Percentiles rank a stretch among this genome's conserved stretches.
Evolutionary conservation across 2,113 vertebrate species (phyloP).

Genomic region (Aramus guarauna): DNA sequence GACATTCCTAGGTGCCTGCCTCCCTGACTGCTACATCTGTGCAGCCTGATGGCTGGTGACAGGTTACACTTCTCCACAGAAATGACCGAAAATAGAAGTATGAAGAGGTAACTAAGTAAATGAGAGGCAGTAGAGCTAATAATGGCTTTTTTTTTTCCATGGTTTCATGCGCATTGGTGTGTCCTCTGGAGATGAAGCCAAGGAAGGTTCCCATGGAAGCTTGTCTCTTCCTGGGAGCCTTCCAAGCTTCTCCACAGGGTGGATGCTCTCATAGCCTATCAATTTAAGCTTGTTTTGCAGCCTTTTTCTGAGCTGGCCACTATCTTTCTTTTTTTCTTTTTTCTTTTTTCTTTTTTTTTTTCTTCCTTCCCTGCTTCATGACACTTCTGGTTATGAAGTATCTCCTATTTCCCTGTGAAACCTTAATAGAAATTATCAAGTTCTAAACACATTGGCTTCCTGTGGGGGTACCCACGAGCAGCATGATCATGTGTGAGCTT

Average conservation of each 20-base stretch:
- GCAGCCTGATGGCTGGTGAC: neutral
- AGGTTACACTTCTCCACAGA: neutral
- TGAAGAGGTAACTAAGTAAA: neutral
- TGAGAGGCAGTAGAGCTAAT: neutral
- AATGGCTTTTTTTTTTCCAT: neutral
- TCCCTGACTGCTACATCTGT: accelerated
- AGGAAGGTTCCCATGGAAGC: neutral
- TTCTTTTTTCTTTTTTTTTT: neutral
- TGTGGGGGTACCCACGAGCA: neutral
- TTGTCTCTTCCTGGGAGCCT: neutral
- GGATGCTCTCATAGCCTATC: neutral
- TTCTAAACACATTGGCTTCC: neutral
- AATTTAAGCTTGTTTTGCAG: neutral
- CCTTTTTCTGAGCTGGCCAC: neutral
- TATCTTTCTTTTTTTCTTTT: accelerated
- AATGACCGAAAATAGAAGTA: neutral
- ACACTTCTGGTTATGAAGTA: neutral
- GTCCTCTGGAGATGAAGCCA: neutral
- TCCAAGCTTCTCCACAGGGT: neutral
- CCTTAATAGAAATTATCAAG: neutral
- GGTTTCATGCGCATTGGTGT: neutral
- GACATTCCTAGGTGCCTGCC: neutral
- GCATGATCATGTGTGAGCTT: no score
- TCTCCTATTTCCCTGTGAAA: neutral
- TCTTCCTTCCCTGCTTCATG: accelerated